phyloP scores from a whole-genome alignment of 2,888 invertebrate genomes.

The Iselma pallidipennis region DNA sequence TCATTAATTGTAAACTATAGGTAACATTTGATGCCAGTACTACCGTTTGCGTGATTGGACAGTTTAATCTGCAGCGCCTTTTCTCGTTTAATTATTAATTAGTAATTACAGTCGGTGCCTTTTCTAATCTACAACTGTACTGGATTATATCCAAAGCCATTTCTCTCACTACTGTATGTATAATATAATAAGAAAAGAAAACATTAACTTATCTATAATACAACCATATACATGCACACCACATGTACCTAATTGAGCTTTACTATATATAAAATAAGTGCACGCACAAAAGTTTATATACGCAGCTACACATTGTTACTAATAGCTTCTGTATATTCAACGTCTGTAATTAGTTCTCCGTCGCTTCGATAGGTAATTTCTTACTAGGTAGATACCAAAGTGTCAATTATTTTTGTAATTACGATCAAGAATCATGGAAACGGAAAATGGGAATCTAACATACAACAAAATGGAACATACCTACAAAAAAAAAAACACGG shows the following conservation, averaged over 20 bases:
- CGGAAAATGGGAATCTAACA: background rate
- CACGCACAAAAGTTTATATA: too few relatives aligned
- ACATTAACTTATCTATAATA: background rate
- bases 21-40: constrained; percentile 15
- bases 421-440: background rate
- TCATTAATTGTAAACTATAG: constrained; percentile 29
- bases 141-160: background rate
- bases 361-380: background rate
- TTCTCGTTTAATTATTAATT: constrained; percentile 43
- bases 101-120: constrained; percentile 27
- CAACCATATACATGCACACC: background rate
- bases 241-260: background rate
- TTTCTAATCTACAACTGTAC: background rate
- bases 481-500: background rate
- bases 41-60: constrained; percentile 45
- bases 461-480: background rate
- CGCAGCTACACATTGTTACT: background rate
- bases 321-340: background rate
- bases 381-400: background rate
- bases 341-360: background rate
- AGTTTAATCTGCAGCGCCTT: constrained; percentile 46
- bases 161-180: background rate
- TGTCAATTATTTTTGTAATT: constrained; percentile 1
- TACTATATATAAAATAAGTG: background rate
- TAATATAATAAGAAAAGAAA: background rate